A percentile compares a stretch with the other conserved stretches of the same genome.
Evolutionary conservation across 2,113 vertebrate genomes (phyloP).

Genomic region (Colinus virginianus): DNA sequence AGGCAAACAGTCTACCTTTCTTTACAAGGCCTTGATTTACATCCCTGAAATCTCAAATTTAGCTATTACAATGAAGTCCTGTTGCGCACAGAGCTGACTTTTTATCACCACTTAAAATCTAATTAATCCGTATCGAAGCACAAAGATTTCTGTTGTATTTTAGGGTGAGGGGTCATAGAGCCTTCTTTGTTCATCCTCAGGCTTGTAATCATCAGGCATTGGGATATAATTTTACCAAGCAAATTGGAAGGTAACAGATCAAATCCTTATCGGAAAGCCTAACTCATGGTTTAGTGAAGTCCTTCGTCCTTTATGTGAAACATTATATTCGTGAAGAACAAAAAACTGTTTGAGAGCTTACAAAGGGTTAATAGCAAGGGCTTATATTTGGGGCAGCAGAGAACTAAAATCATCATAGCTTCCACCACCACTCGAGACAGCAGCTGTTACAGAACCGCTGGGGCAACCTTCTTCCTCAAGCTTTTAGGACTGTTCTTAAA

Average conservation of each 20-base stretch:
- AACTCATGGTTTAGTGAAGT: conserved; percentile 78
- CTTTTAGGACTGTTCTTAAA: neutral
- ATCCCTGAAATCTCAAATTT: conserved; percentile 82
- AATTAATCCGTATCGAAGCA: conserved; percentile 88
- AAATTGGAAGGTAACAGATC: conserved; percentile 85
- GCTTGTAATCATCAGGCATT: conserved; percentile 79
- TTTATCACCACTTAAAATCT: conserved; percentile 90
- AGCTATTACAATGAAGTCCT: conserved; percentile 85
- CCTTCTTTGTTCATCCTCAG: conserved; percentile 84
- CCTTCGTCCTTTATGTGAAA: conserved; percentile 82
- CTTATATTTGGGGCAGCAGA: conserved; percentile 78
- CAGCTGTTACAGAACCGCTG: conserved; percentile 26
- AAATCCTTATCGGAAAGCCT: conserved; percentile 84
- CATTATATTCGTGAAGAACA: conserved; percentile 79
- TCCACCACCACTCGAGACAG: conserved; percentile 36
- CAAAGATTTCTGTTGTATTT: conserved; percentile 89
- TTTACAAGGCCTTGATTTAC: conserved; percentile 79
- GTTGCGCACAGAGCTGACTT: conserved; percentile 80
- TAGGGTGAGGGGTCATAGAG: conserved; percentile 90
- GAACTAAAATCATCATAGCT: conserved; percentile 46
- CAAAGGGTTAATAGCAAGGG: conserved; percentile 75
- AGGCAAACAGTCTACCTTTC: conserved; percentile 82
- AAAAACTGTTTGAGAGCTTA: conserved; percentile 75
- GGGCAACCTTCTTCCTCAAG: neutral
- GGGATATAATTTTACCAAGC: conserved; percentile 88